Evolutionary conservation across 2,797 vertebrate species (phyloP), one percentile per base, ranked within the genome.

Genomic region (Crenichthys baileyi): DNA sequence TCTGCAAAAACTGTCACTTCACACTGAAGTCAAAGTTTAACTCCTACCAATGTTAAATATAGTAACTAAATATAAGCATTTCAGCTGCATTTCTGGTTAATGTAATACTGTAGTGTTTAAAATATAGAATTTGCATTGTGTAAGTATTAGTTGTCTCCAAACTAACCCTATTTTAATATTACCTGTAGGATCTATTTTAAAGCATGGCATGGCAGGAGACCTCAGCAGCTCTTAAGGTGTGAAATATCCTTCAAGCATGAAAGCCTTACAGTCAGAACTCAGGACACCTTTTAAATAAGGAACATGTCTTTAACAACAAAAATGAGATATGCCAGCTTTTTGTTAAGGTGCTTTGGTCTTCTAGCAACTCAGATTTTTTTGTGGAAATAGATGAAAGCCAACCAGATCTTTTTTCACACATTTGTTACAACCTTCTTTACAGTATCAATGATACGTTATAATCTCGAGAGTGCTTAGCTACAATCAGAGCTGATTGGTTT

Each of bases 1-100:
- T 80, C 76, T 70, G 67, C 8, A 44, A 51, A 79, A 61, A 56
- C 76, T 71, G 53, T 60, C 76, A 73, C 56, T 77, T 70, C 51
- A 72, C 76, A 2, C 53, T 55, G 3, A 71, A 71, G 44, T 55
- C 31, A 36, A 22, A 65, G 29, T 31, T 79, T 70, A 16, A 72
- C 56, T 46, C 53, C 36, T 76, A 41, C 36, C 51, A n/a, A 44
- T 44, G 22, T n/a, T n/a, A 44, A 67, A 22, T 16, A 65, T 36
- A 70, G 58, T n/a, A 75, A 46, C 12, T 70, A 4, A 60, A 76
- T 31, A 78, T 31, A 51, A 29, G 8, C 56, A 31, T 73, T 20
- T 18, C 26, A 31, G 0, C 18, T 16, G 39, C 3, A 0, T 60
- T 48, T 63, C 29, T 53, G 9, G 18, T 53, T 22, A 36, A 31